These are phyloP conservation scores for Chrysochloris asiatica DNA, from an alignment of 2,113 vertebrate genomes.

Conservation along the genomic window DNA sequence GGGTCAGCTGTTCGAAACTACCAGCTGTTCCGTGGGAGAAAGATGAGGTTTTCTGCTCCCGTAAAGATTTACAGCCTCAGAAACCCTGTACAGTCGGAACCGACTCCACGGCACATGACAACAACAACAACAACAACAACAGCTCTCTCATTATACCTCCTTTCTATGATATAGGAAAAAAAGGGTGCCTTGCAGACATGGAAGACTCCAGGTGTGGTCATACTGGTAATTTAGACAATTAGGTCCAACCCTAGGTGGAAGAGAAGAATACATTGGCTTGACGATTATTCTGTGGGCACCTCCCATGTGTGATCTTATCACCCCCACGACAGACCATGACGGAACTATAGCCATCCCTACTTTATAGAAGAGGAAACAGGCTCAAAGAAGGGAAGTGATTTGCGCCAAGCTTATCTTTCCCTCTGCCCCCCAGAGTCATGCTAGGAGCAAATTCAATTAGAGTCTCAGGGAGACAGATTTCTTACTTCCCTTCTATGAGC, in stretches of 20 bases:
- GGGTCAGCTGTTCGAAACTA: too few relatives aligned
- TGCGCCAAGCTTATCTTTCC: not conserved
- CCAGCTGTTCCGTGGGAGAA: too few relatives aligned
- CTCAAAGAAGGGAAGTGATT: not conserved
- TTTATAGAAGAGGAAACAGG: conserved; percentile 24
- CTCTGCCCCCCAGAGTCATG: too few relatives aligned
- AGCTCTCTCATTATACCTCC: not conserved
- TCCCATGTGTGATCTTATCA: not conserved
- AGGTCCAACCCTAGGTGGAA: too few relatives aligned
- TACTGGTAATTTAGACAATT: not conserved
- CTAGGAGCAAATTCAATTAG: not conserved
- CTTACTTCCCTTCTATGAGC: not conserved
- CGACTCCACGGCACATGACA: too few relatives aligned
- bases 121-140: too few relatives aligned
- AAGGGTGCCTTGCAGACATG: not conserved
- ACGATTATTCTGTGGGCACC: not conserved
- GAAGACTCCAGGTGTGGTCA: not conserved
- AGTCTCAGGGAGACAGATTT: not conserved
- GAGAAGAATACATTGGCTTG: too few relatives aligned
- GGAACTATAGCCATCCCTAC: not conserved
- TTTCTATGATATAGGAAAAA: not conserved
- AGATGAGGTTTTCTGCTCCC: too few relatives aligned
- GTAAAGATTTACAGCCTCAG: too few relatives aligned
- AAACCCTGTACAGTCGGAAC: too few relatives aligned
- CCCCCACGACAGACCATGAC: not conserved